Percentiles rank a stretch among this genome's conserved stretches.
Evolutionary conservation across 2,797 vertebrate genomes (phyloP).

Genomic region (Mallotus villosus): DNA sequence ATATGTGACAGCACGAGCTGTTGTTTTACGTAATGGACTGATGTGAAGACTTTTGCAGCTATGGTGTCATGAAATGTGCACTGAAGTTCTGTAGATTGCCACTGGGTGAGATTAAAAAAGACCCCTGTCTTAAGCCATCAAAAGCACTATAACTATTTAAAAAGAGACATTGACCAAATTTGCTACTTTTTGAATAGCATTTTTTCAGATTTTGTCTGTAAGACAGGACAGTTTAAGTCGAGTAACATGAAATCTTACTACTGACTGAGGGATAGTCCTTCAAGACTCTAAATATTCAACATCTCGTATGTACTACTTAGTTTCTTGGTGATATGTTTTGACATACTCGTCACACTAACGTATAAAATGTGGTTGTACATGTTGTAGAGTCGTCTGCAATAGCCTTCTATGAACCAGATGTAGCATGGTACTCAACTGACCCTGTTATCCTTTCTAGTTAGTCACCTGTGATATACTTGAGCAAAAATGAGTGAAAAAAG

Average conservation of each 20-base stretch:
- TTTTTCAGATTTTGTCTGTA: constrained; percentile 87
- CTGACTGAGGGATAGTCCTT: constrained; percentile 89
- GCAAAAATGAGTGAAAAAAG: constrained; percentile 71
- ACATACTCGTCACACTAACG: constrained; percentile 80
- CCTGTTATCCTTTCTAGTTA: constrained; percentile 74
- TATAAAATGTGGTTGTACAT: constrained; percentile 86
- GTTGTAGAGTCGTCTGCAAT: constrained; percentile 90
- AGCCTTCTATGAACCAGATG: constrained; percentile 85
- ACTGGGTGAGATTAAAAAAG: constrained; percentile 99
- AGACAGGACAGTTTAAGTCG: constrained; percentile 82
- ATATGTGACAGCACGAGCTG: constrained; percentile 93
- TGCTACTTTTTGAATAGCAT: constrained; percentile 83
- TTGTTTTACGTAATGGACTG: constrained; percentile 91
- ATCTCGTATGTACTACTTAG: constrained; percentile 84
- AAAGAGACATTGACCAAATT: constrained; percentile 90
- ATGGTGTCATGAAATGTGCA: constrained; percentile 94
- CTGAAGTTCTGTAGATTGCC: constrained; percentile 96
- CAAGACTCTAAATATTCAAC: constrained; percentile 97
- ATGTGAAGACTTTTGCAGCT: constrained; percentile 91
- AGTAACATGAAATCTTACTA: constrained; percentile 74
- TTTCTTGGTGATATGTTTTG: constrained; percentile 87
- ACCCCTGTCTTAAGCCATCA: constrained; percentile 97
- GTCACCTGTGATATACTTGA: constrained; percentile 74
- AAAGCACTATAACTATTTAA: constrained; percentile 90
- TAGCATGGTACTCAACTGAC: constrained; percentile 82